These are phyloP conservation scores for Troglohyphantes excavatus DNA, from an alignment of 2,888 invertebrate genomes.

Conservation along the genomic window DNA sequence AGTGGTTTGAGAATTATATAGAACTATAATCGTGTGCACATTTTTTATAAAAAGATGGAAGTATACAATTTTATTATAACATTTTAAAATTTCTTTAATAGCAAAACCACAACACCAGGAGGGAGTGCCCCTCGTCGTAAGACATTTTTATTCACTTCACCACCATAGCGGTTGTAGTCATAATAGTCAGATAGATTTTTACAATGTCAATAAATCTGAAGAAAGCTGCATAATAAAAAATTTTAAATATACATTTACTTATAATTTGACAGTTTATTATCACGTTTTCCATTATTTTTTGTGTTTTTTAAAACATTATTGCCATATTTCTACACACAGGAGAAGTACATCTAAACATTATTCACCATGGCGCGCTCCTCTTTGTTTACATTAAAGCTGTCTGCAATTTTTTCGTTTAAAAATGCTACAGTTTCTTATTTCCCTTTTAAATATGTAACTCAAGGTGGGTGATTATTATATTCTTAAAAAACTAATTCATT, in stretches of 20 bases:
- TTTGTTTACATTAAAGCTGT: not conserved
- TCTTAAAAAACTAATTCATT: not conserved
- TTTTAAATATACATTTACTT: no score
- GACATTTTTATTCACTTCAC: constrained; percentile 65
- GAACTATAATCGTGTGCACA: constrained; percentile 28
- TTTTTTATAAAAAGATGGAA: constrained; percentile 67
- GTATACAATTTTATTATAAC: constrained; percentile 35
- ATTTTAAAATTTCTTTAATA: constrained; percentile 57
- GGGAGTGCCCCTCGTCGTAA: constrained; percentile 77
- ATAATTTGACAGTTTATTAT: no score
- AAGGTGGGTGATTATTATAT: not conserved
- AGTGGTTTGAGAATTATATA: not conserved
- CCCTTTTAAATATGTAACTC: not conserved
- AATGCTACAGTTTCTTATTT: not conserved
- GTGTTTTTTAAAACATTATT: no score
- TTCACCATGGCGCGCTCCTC: not conserved
- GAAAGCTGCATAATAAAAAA: no score
- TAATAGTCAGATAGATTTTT: not conserved
- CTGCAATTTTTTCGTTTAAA: not conserved
- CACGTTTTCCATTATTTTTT: no score
- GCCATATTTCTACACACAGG: not conserved
- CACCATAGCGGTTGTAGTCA: constrained; percentile 64
- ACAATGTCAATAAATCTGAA: not conserved
- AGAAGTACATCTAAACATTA: not conserved
- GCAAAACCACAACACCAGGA: constrained; percentile 74